Evolutionary conservation across 2,888 invertebrate genomes (phyloP).

Genomic region (Anodontia alba): DNA sequence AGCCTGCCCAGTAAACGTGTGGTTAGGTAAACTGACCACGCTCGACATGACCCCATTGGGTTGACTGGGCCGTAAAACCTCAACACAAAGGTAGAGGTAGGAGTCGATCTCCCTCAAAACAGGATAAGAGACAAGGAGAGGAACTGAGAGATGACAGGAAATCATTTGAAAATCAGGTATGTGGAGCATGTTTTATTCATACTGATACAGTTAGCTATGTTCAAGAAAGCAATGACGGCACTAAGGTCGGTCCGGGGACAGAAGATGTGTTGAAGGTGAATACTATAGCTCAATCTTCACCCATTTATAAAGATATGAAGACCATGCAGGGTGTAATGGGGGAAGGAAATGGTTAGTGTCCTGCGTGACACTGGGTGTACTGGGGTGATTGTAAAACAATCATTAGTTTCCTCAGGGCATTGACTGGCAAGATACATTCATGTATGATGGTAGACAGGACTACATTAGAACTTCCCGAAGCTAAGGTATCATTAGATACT

Average conservation of each 20-base stretch:
- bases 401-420: constrained; percentile 24
- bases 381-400: constrained; percentile 34
- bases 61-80: not conserved
- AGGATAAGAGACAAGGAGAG: not conserved
- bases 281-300: not conserved
- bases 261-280: not conserved
- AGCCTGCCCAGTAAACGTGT: too few relatives aligned
- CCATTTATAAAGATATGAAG: not conserved
- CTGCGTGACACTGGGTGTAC: constrained; percentile 50
- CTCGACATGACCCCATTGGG: too few relatives aligned
- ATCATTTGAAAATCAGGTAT: not conserved
- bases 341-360: not conserved
- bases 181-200: not conserved
- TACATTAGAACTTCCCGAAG: constrained; percentile 24
- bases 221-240: not conserved
- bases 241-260: not conserved
- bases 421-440: constrained; percentile 28
- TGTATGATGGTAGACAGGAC: constrained; percentile 51
- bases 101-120: not conserved
- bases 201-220: not conserved
- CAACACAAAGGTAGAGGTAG: not conserved
- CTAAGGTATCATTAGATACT: constrained; percentile 33
- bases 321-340: constrained; percentile 21
- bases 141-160: not conserved
- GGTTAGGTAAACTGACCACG: too few relatives aligned